Percentiles rank a stretch among this genome's conserved stretches.
phyloP scores from a whole-genome alignment of 2,113 vertebrate species.

The Tauraco erythrolophus region DNA sequence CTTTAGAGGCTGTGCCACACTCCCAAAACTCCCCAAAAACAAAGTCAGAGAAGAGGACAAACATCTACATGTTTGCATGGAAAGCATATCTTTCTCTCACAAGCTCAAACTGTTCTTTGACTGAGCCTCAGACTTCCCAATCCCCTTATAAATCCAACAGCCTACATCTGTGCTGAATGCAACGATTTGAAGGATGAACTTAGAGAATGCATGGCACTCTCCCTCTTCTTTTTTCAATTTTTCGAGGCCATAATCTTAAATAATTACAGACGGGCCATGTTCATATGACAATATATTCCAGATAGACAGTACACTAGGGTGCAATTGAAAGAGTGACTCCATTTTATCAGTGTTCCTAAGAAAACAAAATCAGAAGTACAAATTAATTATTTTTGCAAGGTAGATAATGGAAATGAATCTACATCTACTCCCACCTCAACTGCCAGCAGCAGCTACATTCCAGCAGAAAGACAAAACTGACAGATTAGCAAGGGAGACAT shows the following conservation, averaged over 20 bases:
- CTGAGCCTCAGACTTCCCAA: background rate
- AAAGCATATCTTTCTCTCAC: background rate
- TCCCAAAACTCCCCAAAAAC: background rate
- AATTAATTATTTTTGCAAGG: background rate
- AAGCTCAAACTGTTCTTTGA: background rate
- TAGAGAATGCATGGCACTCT: background rate
- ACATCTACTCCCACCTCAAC: background rate
- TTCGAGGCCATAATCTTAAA: background rate
- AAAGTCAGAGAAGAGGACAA: background rate
- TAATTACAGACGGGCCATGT: background rate
- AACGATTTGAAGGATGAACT: background rate
- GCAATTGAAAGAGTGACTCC: background rate
- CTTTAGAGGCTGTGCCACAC: background rate
- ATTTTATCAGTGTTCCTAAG: background rate
- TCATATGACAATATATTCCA: background rate
- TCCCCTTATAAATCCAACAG: background rate
- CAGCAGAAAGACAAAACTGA: background rate
- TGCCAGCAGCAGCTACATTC: background rate
- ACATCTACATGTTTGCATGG: background rate
- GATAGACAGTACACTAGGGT: background rate
- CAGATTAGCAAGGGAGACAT: background rate
- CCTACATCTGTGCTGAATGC: background rate
- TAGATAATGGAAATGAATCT: constrained; percentile 29
- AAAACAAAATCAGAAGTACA: background rate
- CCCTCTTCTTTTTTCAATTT: background rate